Evolutionary conservation across 2,888 invertebrate genomes (phyloP), one percentile per base, ranked within the genome.

Genomic region (Orthosia gothica): DNA sequence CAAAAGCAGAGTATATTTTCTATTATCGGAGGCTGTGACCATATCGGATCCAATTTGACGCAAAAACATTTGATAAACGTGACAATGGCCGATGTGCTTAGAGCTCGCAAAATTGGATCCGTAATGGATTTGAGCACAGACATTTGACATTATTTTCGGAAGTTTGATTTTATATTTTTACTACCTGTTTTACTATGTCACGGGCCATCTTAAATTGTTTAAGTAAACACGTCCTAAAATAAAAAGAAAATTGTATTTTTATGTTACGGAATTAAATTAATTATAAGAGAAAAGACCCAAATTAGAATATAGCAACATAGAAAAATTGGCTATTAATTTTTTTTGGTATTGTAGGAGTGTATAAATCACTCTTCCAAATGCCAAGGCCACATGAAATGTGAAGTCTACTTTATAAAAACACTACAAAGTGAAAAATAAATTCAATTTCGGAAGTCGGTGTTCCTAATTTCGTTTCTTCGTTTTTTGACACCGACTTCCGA

Each of bases 31-130:
- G 78, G 61, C 70, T 65, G 61, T 64, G 83, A 81, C 78, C 76
- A 81, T 86, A 77, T 79, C 67, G 79, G 75, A 78, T 85, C 76
- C 81, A 87, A 87, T 87, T 88, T 84, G 76, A 67, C 62, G 70
- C 68, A 82, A 80, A 87, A 87, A 87, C 81, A 87, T 86, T 87
- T 81, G 82, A 72, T 74, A 82, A 85, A 84, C 81, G 79, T 82
- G 81, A 79, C 82, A 76, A 85, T 70, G 61, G 64, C 26, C 50
- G 58, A 47, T 45, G 61, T 85, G 70, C 74, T 82, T 70, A 81
- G 69, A 67, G 68, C 74, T 74, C 58, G 57, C 67, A 49, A 78
- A 78, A 86, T 82, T 79, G 82, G 67, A 73, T 70, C 54, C 32
- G 50, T 58, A 54, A 70, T 68, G 61, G 71, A 62, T 62, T 80